These are phyloP conservation scores for Petaurus breviceps DNA, from an alignment of 2,113 vertebrate species.

Conservation along the genomic window DNA sequence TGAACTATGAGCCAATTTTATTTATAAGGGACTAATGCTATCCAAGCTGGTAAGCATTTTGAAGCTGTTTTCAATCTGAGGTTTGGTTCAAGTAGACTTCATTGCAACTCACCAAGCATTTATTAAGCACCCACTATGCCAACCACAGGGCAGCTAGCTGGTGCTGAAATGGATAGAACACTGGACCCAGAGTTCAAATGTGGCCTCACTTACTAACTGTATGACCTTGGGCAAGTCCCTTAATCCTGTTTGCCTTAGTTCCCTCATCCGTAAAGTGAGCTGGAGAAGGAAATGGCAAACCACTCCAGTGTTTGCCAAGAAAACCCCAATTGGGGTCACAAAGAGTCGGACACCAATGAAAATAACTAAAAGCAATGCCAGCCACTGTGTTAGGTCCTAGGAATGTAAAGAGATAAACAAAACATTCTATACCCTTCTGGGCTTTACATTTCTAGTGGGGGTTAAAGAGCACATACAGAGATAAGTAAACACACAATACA, in stretches of 20 bases:
- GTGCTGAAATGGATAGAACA: neutral
- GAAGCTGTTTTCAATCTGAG: neutral
- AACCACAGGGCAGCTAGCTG: neutral
- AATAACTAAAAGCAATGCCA: neutral
- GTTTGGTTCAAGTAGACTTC: neutral
- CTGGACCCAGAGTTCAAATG: fast-evolving
- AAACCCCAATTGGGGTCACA: neutral
- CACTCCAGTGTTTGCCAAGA: neutral
- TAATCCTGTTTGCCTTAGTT: neutral
- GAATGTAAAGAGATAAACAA: neutral
- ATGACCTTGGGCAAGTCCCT: constrained; percentile 8
- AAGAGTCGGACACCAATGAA: neutral
- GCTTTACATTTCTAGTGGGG: neutral
- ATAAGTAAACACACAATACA: neutral
- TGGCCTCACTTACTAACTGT: neutral
- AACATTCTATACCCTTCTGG: neutral
- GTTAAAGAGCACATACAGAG: neutral
- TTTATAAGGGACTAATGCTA: constrained; percentile 1
- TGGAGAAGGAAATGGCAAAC: constrained; percentile 10
- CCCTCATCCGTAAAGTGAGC: neutral
- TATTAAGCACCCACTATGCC: neutral
- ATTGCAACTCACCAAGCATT: neutral
- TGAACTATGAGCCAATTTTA: constrained; percentile 12
- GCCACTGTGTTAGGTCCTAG: neutral
- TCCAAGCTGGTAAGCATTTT: neutral